These are phyloP conservation scores for Geotrypetes seraphini DNA, from an alignment of 2,797 vertebrate species.

Conservation along the genomic window DNA sequence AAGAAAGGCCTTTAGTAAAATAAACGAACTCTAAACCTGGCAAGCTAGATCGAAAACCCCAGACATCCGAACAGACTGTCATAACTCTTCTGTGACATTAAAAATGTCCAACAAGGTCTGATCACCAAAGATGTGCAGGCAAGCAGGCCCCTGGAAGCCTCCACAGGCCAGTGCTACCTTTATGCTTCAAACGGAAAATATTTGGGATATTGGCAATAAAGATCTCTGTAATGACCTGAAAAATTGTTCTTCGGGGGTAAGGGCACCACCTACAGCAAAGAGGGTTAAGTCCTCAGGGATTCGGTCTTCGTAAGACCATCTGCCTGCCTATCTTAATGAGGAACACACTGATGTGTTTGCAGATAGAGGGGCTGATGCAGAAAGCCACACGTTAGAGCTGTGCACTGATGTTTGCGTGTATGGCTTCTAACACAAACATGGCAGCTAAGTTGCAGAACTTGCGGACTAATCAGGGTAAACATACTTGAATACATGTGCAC, in stretches of 20 bases:
- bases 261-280: too few species aligned
- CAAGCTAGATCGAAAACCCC: conserved; percentile 2
- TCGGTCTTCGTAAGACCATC: too few species aligned
- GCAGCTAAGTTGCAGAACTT: too few species aligned
- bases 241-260: too few species aligned
- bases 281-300: too few species aligned
- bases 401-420: too few species aligned
- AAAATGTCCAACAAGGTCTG: conserved; percentile 2
- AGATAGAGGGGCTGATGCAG: too few species aligned
- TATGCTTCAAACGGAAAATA: conserved; percentile 10
- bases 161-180: not conserved
- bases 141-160: not conserved
- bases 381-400: too few species aligned
- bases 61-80: conserved; percentile 4
- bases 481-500: too few species aligned
- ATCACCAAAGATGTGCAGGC: not conserved
- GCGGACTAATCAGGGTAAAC: too few species aligned
- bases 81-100: conserved; percentile 15
- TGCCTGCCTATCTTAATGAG: conserved; percentile 44
- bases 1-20: conserved; percentile 35
- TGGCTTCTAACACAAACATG: too few species aligned
- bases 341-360: conserved; percentile 35
- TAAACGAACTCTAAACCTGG: conserved; percentile 12
- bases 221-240: too few species aligned
- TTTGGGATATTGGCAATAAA: conserved; percentile 17